phyloP scores from a whole-genome alignment of 2,888 invertebrate genomes.

The Trypoxylon attenuatum region DNA sequence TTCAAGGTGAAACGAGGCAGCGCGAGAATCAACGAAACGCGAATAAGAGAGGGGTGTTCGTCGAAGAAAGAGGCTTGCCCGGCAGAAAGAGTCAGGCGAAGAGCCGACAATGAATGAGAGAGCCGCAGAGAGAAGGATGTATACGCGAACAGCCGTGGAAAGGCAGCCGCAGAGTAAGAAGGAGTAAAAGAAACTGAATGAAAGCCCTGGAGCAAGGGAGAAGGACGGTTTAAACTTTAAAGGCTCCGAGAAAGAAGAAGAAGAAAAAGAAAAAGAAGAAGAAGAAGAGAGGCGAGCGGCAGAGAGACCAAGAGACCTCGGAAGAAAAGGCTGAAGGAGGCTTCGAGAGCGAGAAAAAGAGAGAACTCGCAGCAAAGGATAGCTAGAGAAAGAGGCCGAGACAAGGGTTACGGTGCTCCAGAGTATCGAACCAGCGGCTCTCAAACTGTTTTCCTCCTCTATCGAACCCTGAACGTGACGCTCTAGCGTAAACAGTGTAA shows the following conservation, averaged over 20 bases:
- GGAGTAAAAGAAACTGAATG: not conserved
- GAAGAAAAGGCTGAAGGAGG: constrained; percentile 35
- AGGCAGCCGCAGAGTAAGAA: not conserved
- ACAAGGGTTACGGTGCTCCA: no score
- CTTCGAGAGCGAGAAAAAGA: no score
- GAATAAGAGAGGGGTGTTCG: constrained; percentile 15
- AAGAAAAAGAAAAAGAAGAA: not conserved
- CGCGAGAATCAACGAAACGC: not conserved
- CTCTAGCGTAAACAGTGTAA: no score
- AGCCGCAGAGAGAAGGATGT: not conserved
- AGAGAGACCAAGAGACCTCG: not conserved
- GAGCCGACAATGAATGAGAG: not conserved
- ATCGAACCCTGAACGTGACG: no score
- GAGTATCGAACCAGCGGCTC: no score
- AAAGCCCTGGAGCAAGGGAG: not conserved
- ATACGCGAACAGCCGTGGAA: not conserved
- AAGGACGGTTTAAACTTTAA: not conserved
- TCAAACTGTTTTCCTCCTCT: no score
- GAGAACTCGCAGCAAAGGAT: no score
- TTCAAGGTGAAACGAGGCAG: constrained; percentile 2
- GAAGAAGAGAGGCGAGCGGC: not conserved
- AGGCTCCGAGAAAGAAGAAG: not conserved
- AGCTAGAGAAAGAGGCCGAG: no score
- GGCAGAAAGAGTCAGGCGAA: not conserved
- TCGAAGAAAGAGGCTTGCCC: not conserved